phyloP scores from a whole-genome alignment of 2,113 vertebrate genomes.

The Zosterops japonicus region DNA sequence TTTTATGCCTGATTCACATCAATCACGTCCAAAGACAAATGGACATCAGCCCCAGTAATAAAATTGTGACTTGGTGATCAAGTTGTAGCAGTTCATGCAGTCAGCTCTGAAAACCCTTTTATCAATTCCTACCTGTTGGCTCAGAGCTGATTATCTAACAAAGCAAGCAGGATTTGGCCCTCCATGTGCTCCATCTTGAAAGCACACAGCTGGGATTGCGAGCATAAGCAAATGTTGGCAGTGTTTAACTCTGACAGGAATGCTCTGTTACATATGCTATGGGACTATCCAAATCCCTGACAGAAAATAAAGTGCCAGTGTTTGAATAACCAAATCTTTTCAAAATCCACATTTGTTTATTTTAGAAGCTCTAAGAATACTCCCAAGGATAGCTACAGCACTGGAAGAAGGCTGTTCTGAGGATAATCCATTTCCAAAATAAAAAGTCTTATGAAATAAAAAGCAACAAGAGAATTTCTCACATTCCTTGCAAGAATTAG shows the following conservation, averaged over 20 bases:
- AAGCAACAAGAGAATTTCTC: not conserved
- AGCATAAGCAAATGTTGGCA: slow-evolving; percentile 37
- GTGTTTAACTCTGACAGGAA: not conserved
- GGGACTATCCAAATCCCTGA: slow-evolving; percentile 29
- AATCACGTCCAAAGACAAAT: not conserved
- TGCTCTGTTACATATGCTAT: not conserved
- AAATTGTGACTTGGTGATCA: not conserved
- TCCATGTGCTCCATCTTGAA: not conserved
- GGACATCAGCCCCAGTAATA: not conserved
- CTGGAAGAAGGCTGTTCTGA: not conserved
- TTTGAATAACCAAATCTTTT: slow-evolving; percentile 27
- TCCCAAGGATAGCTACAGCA: not conserved
- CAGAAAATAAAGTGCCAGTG: slow-evolving; percentile 46
- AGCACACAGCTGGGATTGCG: not conserved
- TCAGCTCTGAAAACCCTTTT: not conserved
- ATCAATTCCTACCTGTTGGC: not conserved
- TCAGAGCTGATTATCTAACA: not conserved
- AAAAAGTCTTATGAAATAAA: slow-evolving; percentile 7
- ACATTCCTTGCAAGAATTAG: not conserved
- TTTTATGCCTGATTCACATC: not conserved
- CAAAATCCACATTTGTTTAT: not conserved
- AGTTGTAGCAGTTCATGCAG: not conserved
- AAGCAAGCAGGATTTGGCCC: slow-evolving; percentile 9
- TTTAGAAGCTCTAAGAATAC: not conserved
- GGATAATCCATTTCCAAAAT: not conserved